Percentiles rank a stretch among this genome's conserved stretches.
Conservation (phyloP, 1,140 invertebrate genomes). For the Callitettix versicolor region DNA sequence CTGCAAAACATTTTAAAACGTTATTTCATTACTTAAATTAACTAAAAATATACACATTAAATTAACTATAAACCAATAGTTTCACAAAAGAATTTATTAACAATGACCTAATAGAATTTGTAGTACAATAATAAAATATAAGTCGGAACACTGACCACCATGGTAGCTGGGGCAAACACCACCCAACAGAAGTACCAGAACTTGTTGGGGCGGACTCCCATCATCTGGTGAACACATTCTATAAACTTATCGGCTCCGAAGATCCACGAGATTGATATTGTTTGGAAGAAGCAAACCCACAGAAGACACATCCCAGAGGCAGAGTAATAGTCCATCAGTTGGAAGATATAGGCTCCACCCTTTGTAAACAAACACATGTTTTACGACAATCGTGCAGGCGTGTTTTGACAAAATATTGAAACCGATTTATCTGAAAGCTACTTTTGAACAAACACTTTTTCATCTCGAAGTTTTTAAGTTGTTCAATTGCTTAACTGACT, state of each 20-base stretch:
- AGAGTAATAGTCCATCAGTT: conserved; percentile 61
- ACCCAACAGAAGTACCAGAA: conserved; percentile 56
- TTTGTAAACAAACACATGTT: no score
- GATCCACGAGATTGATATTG: conserved; percentile 53
- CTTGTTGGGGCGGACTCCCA: conserved; percentile 43
- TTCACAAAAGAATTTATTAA: no score
- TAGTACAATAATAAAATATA: no score
- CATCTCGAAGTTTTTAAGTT: no score
- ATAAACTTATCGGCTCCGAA: conserved; percentile 47
- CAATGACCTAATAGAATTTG: no score
- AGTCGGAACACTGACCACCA: conserved; percentile 45
- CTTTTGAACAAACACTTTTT: not conserved
- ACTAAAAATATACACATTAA: no score
- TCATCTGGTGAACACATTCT: conserved; percentile 57
- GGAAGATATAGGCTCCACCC: conserved; percentile 62
- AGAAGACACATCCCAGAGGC: conserved; percentile 55
- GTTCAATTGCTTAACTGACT: no score
- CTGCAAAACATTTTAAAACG: conserved; percentile 41
- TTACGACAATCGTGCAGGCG: not conserved
- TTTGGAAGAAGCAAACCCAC: conserved; percentile 57
- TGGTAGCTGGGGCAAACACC: conserved; percentile 45
- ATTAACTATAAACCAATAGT: no score
- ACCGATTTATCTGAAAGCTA: not conserved
- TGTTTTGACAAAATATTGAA: not conserved
- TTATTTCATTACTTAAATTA: no score